phyloP scores from a whole-genome alignment of 1,140 invertebrate species.

The Ceratoteleas bidentatus region DNA sequence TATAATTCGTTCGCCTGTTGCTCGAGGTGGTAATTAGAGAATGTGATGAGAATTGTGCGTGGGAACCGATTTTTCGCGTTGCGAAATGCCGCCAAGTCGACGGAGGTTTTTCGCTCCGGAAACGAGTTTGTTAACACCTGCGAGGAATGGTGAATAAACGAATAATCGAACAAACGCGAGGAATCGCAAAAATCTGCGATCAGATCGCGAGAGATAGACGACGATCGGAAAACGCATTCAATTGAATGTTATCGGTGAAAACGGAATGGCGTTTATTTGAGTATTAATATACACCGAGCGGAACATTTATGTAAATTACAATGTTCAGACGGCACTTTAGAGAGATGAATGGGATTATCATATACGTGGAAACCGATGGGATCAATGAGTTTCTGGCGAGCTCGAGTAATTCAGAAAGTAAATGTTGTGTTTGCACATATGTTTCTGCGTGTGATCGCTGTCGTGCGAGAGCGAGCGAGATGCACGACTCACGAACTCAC shows the following conservation, averaged over 20 bases:
- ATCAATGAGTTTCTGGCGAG: constrained; percentile 54
- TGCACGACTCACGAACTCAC: no score
- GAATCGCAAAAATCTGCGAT: no score
- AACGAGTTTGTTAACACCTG: no score
- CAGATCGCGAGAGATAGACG: no score
- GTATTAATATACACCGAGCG: constrained; percentile 6
- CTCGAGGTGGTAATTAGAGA: constrained; percentile 33
- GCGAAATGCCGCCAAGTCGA: no score
- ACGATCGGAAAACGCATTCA: constrained; percentile 2
- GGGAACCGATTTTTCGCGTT: constrained; percentile 22
- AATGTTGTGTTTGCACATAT: constrained; percentile 64
- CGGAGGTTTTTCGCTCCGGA: no score
- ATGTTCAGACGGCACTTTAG: constrained; percentile 30
- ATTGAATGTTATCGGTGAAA: background rate
- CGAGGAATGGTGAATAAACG: no score
- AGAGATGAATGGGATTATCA: constrained; percentile 56
- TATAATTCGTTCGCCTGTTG: constrained; percentile 21
- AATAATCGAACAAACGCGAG: no score
- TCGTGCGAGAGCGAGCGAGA: constrained; percentile 41
- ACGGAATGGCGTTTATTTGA: constrained; percentile 17
- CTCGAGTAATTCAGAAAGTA: constrained; percentile 58
- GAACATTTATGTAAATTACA: constrained; percentile 41
- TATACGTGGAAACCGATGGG: constrained; percentile 52
- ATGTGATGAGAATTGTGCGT: constrained; percentile 29
- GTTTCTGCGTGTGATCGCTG: constrained; percentile 55